phyloP scores from a whole-genome alignment of 2,888 invertebrate species.

The Hoplodrina ambigua region DNA sequence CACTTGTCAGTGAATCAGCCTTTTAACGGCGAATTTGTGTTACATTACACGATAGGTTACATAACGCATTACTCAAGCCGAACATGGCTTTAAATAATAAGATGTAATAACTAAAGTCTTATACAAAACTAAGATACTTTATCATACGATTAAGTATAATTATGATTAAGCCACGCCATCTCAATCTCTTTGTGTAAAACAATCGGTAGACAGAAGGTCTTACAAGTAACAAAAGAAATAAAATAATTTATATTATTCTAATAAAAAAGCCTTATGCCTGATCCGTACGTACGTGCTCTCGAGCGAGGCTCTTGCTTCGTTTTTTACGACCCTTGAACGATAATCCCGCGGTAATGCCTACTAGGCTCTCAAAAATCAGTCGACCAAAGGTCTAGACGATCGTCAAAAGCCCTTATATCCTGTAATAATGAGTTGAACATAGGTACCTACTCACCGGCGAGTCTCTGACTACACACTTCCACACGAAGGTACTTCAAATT shows the following conservation, averaged over 20 bases:
- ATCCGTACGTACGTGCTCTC: slow-evolving; percentile 56
- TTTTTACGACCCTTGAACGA: slow-evolving; percentile 55
- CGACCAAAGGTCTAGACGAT: slow-evolving; percentile 59
- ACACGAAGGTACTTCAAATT: slow-evolving; percentile 24
- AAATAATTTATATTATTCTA: slow-evolving; percentile 49
- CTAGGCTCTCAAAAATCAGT: slow-evolving; percentile 57
- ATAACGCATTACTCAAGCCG: too few species aligned
- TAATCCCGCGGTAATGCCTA: slow-evolving; percentile 55
- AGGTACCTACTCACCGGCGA: slow-evolving; percentile 27
- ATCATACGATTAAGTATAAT: background rate
- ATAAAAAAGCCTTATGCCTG: slow-evolving; percentile 47
- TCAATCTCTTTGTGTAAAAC: slow-evolving; percentile 1
- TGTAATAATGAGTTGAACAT: slow-evolving; percentile 50
- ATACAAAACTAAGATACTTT: background rate
- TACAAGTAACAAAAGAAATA: slow-evolving; percentile 17
- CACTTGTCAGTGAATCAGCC: too few species aligned
- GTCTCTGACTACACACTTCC: slow-evolving; percentile 27
- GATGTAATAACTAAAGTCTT: background rate
- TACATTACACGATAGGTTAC: too few species aligned
- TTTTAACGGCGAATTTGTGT: too few species aligned
- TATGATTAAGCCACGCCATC: background rate
- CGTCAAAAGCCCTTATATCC: slow-evolving; percentile 54
- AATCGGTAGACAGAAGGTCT: slow-evolving; percentile 6
- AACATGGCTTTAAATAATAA: background rate
- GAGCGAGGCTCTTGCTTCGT: slow-evolving; percentile 40